Evolutionary conservation across 2,888 invertebrate genomes (phyloP), one percentile per base, ranked within the genome.

Genomic region (Leucophenga maculata): DNA sequence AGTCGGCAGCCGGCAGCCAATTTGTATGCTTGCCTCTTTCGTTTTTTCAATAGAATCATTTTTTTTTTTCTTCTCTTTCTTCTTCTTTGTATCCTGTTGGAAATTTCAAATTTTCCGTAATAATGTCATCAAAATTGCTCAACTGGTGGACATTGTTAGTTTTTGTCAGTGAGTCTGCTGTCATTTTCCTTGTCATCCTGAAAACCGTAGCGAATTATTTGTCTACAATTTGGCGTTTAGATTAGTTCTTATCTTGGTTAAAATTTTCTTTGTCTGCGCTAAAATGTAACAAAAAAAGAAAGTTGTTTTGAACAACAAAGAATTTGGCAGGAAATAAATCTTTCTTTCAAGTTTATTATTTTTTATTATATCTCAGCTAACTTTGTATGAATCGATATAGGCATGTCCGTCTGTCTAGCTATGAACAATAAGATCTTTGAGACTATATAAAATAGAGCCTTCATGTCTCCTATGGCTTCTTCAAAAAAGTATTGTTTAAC

Each of bases 151-250:
- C 50, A 16, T 50, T 50, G 50, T 50, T 50, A 50, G 18, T 50
- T 50, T 50, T 50, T 18, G 50, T 39, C 39, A 3, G 1, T 39
- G 6, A 3, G 1, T 39, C 9, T 18, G 6, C 50, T 50, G 50
- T n/a, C 46, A 13, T 46, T n/a, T 2, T 46, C 46, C n/a, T 26
- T 46, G 46, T 6, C 50, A 50, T 13, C 18, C 6, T 50, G 50
- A 50, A 50, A 50, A 50, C 50, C 50, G 50, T 50, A 50, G 16
- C 50, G 50, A 50, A 18, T 50, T 50, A 13, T 50, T 50, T 50
- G 50, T 50, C 50, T 8, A 50, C 14, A 50, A 39, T 39, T 39
- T 26, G 26, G 26, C 26, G 4, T 26, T 2, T 3, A 26, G 26
- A 3, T 26, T 26, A 26, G 26, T 26, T 26, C 26, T 26, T 26